phyloP scores from a whole-genome alignment of 2,113 vertebrate genomes.

The Chinchilla lanigera region DNA sequence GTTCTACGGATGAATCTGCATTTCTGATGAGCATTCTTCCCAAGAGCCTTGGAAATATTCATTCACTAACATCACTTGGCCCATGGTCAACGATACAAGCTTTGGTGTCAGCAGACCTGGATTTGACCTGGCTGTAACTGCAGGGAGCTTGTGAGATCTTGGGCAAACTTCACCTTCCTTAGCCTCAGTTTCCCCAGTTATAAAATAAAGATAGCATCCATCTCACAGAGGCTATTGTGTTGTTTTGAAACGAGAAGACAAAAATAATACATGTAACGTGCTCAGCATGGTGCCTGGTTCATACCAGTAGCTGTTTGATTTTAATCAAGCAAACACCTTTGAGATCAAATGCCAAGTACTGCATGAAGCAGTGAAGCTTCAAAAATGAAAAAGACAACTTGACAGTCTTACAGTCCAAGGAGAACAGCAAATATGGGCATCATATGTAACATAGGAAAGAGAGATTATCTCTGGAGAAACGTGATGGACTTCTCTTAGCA shows the following conservation, averaged over 20 bases:
- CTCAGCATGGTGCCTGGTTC: background rate
- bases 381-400: background rate
- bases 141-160: background rate
- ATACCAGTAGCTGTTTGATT: background rate
- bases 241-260: background rate
- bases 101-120: background rate
- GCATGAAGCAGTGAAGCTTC: background rate
- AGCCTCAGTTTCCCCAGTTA: background rate
- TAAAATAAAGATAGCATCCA: background rate
- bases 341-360: background rate
- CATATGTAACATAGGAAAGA: background rate
- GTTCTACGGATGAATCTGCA: background rate
- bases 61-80: background rate
- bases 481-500: background rate
- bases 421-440: background rate
- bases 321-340: background rate
- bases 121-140: background rate
- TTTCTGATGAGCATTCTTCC: background rate
- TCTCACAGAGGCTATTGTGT: background rate
- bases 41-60: constrained; percentile 39
- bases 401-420: background rate
- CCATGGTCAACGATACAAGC: background rate
- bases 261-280: background rate
- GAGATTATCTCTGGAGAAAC: background rate
- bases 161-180: background rate